phyloP scores from a whole-genome alignment of 2,888 invertebrate genomes.

The Troglohyphantes excavatus region DNA sequence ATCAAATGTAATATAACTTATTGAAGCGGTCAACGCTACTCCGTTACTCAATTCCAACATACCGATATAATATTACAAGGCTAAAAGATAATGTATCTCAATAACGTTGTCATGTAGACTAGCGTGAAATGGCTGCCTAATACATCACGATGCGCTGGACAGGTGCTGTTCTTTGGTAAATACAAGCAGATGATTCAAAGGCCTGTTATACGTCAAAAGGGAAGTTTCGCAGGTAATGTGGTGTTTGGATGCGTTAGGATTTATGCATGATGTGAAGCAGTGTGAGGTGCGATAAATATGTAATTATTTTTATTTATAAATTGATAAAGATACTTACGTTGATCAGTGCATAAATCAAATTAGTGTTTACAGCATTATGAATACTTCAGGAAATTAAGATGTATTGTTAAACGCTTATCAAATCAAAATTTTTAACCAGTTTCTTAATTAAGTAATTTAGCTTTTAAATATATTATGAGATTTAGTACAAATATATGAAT shows the following conservation, averaged over 20 bases:
- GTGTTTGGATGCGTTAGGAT: neutral
- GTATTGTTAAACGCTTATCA: too few relatives aligned
- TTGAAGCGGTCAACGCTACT: neutral
- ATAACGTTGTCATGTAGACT: neutral
- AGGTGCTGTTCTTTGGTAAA: constrained; percentile 10
- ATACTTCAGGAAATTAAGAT: too few relatives aligned
- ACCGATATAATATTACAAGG: neutral
- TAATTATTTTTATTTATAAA: too few relatives aligned
- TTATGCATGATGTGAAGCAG: neutral
- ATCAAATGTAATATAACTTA: neutral
- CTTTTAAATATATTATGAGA: too few relatives aligned
- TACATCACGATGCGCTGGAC: constrained; percentile 28
- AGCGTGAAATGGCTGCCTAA: constrained; percentile 1
- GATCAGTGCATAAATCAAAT: too few relatives aligned
- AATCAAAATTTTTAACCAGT: too few relatives aligned
- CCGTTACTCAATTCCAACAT: constrained; percentile 8
- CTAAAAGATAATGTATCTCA: constrained; percentile 49
- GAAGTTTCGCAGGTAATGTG: constrained; percentile 29
- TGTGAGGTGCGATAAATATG: neutral
- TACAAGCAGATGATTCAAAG: neutral
- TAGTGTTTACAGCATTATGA: too few relatives aligned
- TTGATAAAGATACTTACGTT: too few relatives aligned
- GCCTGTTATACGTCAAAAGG: constrained; percentile 36
- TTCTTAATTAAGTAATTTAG: too few relatives aligned
- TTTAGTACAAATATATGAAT: too few relatives aligned